Evolutionary conservation across 1,140 invertebrate genomes (phyloP), one percentile per base, ranked within the genome.

Genomic region (Daktulosphaira vitifoliae): DNA sequence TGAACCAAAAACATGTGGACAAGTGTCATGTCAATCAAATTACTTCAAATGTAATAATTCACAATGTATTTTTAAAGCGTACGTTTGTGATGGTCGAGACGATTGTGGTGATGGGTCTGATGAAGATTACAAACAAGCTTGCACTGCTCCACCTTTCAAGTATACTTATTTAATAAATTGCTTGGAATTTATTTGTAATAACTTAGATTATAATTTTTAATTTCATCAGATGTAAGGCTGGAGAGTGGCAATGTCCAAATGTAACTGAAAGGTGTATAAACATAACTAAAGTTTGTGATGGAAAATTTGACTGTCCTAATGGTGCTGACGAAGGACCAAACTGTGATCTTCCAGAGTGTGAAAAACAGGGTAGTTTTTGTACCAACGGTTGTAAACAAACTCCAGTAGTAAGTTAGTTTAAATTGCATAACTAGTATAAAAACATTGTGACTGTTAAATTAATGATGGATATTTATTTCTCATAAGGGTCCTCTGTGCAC

Each of bases 51-150:
- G 89, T 74, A 84, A 87, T 66, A 96, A 95, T 74, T 84, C 83
- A 0, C 84, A 88, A 20, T 99, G 96, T 73, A 84, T 99, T 1
- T 92, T 92, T 75, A 90, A 90, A 72, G 85, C 91, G 0, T 93
- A 94, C 76, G 88, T 98, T 25, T 99, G 96, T 76, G 95, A 99
- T 74, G 92, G 92, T 0, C 86, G 87, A 69, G 88, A 97, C 74
- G 95, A 98, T 74, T 99, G 96, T 74, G 90, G 89, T 0, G 96
- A 98, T 75, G 84, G 84, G 51, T 91, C 88, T 0, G 96, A 99
- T 75, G 96, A 99, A 77, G 86, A 91, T 44, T 73, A 75, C 9
- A 70, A 78, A 1, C 87, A 89, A 71, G 88, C 87, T 11, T 90
- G 88, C 70, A 80, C 81, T 2, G 81, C 86, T 22, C 87, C 88